These are phyloP conservation scores for Tichodroma muraria DNA, from an alignment of 2,113 vertebrate species.

Conservation along the genomic window DNA sequence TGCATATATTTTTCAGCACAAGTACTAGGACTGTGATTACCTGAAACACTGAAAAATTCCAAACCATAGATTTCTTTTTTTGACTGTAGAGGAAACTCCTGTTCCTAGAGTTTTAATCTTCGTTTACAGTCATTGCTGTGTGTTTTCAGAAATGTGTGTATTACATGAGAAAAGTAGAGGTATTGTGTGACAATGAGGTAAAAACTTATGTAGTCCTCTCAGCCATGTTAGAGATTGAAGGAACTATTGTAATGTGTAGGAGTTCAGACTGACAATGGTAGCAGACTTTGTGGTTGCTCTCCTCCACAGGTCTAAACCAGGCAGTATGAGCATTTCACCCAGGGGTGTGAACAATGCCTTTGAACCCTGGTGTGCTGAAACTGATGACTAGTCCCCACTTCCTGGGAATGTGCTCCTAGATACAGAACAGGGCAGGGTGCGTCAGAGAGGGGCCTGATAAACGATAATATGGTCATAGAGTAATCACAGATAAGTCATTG, in stretches of 20 bases:
- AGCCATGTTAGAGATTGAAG: not conserved
- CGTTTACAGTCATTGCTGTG: not conserved
- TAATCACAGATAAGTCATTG: not conserved
- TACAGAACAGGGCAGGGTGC: not conserved
- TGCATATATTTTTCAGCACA: conserved; percentile 47
- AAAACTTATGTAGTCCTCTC: not conserved
- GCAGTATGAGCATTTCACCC: not conserved
- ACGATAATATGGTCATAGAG: conserved; percentile 22
- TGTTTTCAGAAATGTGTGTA: not conserved
- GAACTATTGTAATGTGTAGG: not conserved
- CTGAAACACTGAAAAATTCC: conserved; percentile 32
- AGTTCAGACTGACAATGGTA: not conserved
- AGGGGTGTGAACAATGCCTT: not conserved
- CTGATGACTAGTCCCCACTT: not conserved
- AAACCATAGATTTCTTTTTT: conserved; percentile 11
- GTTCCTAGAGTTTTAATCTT: not conserved
- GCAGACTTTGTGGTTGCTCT: not conserved
- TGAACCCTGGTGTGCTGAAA: not conserved
- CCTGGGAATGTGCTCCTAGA: conserved; percentile 37
- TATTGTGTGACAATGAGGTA: not conserved
- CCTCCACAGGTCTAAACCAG: not conserved
- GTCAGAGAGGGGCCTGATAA: conserved; percentile 34
- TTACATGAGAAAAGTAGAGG: not conserved
- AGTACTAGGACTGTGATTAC: conserved; percentile 11
- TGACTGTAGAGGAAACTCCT: not conserved